Base-by-base conservation (phyloP, 2,888 invertebrate species). In the Caenorhabditis wallacei region DNA sequence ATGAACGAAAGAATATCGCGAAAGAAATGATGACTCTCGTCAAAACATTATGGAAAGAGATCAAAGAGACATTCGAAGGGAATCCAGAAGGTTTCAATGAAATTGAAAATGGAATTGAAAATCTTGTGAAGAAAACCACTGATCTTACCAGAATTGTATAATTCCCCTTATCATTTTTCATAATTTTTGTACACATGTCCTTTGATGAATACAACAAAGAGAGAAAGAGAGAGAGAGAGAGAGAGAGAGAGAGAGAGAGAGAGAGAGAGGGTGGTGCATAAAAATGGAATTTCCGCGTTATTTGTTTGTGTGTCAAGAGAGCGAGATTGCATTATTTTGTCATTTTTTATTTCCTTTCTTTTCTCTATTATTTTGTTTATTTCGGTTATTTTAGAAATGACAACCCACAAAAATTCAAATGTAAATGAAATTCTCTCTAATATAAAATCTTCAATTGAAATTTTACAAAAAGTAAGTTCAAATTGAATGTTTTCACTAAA, bases 11-110 rank as follows among this genome's bases (percentile, higher is more conserved):
- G 13, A 30, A 64, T 48, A 2, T 51, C 2, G 64, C 30, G 13
- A 30, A 51, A 48, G 40, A 51, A 51, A 64, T 64, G 1, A 4
- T 48, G 13, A 1, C 7, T 20, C 16, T 64, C 13, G 64, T 64
- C 18, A 51, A 51, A n/a, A 26, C 30, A 1, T 64, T 64, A 22
- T 64, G 64, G 64, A 51, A 18, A 30, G 51, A 48, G 18, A 64
- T 51, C 48, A 64, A 51, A 20, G 64, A 51, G 5, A 51, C 51
- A 18, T 30, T 48, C 13, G 64, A 64, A n/a, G 64, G 64, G 35
- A 64, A 48, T 35, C 48, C 30, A 18, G 26, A 35, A 16, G 64
- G 30, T 18, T 51, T 64, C 48, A 30, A 18, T 7, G 35, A 64
- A 18, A 51, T 64, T 48, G 64, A 64, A 20, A 48, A 7, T 4